Percentiles rank a stretch among this genome's conserved stretches.
Evolutionary conservation across 2,113 vertebrate genomes (phyloP).

Genomic region (Silurus asotus): DNA sequence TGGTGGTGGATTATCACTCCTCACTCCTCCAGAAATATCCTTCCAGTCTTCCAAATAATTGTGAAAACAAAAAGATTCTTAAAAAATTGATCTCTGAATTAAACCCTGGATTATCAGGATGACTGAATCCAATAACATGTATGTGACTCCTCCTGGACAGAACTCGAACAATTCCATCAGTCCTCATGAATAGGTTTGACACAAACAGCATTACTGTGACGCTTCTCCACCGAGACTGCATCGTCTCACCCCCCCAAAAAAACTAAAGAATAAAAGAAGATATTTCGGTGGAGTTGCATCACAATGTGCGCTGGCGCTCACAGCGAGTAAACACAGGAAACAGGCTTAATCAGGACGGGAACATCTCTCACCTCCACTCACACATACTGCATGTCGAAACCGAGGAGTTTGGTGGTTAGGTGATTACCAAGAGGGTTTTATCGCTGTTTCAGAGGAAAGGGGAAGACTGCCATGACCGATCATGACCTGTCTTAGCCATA

Average conservation of each 20-base stretch:
- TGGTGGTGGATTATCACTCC: background rate
- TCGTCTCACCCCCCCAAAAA: conserved; percentile 35
- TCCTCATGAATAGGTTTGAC: conserved; percentile 16
- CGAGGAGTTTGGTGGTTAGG: background rate
- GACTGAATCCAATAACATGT: background rate
- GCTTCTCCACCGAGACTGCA: conserved; percentile 19
- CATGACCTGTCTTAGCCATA: background rate
- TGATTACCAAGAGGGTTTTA: background rate
- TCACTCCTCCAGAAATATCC: background rate
- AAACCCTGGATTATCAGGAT: background rate
- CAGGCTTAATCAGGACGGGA: conserved; percentile 38
- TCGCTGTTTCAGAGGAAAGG: background rate
- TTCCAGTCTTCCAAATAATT: background rate
- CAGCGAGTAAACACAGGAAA: conserved; percentile 51
- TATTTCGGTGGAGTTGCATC: conserved; percentile 51
- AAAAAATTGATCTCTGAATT: background rate
- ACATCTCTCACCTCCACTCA: conserved; percentile 14
- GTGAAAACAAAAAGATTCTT: background rate
- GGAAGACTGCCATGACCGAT: background rate
- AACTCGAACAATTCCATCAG: background rate
- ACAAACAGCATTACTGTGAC: conserved; percentile 39
- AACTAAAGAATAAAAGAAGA: conserved; percentile 34
- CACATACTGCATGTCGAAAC: background rate
- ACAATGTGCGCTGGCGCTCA: conserved; percentile 33
- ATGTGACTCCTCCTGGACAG: background rate